Conservation (phyloP, 2,113 vertebrate genomes). For the Rutilus rutilus region DNA sequence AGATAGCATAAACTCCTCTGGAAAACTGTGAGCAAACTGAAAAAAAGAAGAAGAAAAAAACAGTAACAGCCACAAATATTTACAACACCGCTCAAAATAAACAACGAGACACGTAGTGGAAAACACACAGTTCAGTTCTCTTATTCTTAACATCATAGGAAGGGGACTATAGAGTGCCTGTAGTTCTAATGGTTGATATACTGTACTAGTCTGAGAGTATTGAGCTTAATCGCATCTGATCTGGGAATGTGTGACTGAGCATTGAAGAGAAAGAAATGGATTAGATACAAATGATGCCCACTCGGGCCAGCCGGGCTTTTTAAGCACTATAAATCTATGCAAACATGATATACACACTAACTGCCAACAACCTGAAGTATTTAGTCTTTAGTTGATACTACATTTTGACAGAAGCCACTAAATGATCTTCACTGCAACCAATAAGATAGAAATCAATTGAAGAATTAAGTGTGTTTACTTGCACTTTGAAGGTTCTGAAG, state of each 20-base stretch:
- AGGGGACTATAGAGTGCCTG: not conserved
- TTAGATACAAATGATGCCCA: not conserved
- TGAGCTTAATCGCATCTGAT: not conserved
- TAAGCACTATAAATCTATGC: constrained; percentile 8
- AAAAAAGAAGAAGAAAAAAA: not conserved
- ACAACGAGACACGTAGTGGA: no score
- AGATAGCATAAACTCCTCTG: constrained; percentile 96
- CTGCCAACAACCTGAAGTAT: not conserved
- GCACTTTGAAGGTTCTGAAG: not conserved
- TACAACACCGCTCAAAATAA: no score
- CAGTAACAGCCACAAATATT: no score
- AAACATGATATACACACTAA: constrained; percentile 15
- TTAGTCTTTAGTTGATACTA: not conserved
- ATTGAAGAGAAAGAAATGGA: not conserved
- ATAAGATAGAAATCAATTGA: not conserved
- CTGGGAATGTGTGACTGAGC: constrained; percentile 13
- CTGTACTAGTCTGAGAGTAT: not conserved
- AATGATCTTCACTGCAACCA: not conserved
- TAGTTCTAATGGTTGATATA: constrained; percentile 10
- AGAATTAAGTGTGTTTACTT: constrained; percentile 18
- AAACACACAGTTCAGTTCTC: not conserved
- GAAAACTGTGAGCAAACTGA: constrained; percentile 98
- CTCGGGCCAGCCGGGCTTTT: not conserved
- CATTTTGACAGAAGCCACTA: constrained; percentile 3
- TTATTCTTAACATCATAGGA: not conserved